Evolutionary conservation across 2,797 vertebrate species (phyloP).

Genomic region (Lepus townsendii): DNA sequence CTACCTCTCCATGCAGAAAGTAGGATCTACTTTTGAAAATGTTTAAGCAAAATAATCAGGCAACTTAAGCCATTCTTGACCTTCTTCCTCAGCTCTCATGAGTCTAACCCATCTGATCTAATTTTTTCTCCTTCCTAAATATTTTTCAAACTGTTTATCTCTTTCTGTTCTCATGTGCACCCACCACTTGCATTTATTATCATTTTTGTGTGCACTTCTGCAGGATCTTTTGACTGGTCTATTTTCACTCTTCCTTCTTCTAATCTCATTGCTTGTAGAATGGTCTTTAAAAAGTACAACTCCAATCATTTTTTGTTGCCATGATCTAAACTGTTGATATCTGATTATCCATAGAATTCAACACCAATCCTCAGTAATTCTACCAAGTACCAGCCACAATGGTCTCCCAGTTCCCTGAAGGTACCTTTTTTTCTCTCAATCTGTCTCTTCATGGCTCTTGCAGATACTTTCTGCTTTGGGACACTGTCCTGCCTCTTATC

Average conservation of each 20-base stretch:
- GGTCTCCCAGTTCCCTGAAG: not conserved
- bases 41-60: not conserved
- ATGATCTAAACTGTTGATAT: not conserved
- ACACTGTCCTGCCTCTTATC: not conserved
- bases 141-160: not conserved
- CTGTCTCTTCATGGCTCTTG: not conserved
- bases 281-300: constrained; percentile 29
- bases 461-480: not conserved
- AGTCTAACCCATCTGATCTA: not conserved
- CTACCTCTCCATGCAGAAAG: not conserved
- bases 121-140: not conserved
- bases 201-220: not conserved
- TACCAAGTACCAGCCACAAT: not conserved
- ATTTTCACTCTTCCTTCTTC: not conserved
- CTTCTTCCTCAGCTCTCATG: not conserved
- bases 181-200: not conserved
- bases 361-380: not conserved
- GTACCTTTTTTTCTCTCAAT: not conserved
- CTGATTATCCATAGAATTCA: not conserved
- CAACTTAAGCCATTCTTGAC: not conserved
- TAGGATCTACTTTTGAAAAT: not conserved
- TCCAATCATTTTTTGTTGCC: not conserved
- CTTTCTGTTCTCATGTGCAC: not conserved
- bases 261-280: constrained; percentile 25
- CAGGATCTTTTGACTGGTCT: not conserved